These are phyloP conservation scores for Hecatera dysodea DNA, from an alignment of 2,888 invertebrate genomes.

Conservation along the genomic window DNA sequence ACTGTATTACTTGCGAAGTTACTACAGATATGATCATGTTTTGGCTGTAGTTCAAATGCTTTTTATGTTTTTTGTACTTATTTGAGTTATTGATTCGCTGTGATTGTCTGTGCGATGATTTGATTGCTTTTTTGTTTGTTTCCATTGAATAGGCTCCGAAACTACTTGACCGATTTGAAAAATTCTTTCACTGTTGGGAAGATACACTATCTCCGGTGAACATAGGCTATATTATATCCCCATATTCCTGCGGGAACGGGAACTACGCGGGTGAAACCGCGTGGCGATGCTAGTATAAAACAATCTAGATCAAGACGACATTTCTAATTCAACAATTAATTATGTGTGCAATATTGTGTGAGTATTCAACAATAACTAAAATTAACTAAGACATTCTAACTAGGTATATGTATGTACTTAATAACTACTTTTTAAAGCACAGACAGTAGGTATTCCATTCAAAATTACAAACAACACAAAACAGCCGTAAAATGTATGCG, in stretches of 20 bases:
- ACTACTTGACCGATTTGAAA: too few species aligned
- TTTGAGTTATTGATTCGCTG: not conserved
- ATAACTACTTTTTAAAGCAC: too few species aligned
- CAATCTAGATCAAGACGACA: not conserved
- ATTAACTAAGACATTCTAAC: not conserved
- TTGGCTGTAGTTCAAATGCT: constrained; percentile 3
- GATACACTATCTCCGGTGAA: too few species aligned
- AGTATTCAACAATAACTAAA: not conserved
- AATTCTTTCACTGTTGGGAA: too few species aligned
- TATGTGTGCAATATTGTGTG: not conserved
- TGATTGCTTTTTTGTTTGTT: too few species aligned
- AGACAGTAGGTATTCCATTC: not conserved
- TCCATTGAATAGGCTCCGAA: too few species aligned
- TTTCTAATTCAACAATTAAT: not conserved
- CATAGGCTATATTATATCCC: too few species aligned
- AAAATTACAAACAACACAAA: constrained; percentile 11
- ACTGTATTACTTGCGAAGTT: not conserved
- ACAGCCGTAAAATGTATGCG: constrained; percentile 60
- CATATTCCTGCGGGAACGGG: too few species aligned
- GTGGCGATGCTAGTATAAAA: not conserved
- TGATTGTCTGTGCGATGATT: too few species aligned
- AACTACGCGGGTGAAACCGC: too few species aligned
- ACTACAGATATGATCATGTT: constrained; percentile 2
- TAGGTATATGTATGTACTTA: not conserved
- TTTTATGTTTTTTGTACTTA: not conserved